These are phyloP conservation scores for Ahaetulla prasina DNA, from an alignment of 2,113 vertebrate genomes.

Conservation along the genomic window DNA sequence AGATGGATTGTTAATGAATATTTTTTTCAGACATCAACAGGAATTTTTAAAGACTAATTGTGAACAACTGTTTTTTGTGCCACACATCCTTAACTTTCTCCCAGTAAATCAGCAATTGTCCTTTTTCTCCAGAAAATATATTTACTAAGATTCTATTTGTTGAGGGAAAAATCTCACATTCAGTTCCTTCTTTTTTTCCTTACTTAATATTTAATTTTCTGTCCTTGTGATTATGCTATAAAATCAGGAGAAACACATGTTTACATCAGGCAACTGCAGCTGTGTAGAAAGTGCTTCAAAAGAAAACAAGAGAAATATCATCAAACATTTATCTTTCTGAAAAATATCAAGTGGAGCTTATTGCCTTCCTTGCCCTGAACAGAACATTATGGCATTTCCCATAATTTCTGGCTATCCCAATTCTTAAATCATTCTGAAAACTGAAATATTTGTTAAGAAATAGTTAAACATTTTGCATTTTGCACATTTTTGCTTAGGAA, in stretches of 20 bases:
- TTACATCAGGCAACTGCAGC: conserved; percentile 41
- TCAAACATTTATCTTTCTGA: conserved; percentile 65
- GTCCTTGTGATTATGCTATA: conserved; percentile 31
- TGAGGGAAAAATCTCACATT: background rate
- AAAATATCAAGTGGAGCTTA: conserved; percentile 52
- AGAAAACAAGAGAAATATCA: conserved; percentile 53
- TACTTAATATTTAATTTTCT: conserved; percentile 26
- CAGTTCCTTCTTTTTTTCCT: conserved; percentile 29
- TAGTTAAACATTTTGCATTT: background rate
- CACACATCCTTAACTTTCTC: conserved; percentile 22
- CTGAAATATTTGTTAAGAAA: background rate
- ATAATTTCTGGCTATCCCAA: conserved; percentile 37
- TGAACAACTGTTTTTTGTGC: background rate
- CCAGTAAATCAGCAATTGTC: background rate
- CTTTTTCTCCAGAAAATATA: background rate
- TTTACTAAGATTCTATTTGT: conserved; percentile 44
- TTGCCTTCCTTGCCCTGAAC: conserved; percentile 34
- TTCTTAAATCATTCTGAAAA: conserved; percentile 49
- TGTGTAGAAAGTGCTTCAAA: conserved; percentile 43
- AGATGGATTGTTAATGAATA: conserved; percentile 40
- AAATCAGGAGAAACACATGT: conserved; percentile 41
- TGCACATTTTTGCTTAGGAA: background rate
- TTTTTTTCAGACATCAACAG: conserved; percentile 45
- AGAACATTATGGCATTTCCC: conserved; percentile 52
- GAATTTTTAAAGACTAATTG: conserved; percentile 35